Base-by-base conservation (phyloP, 2,113 vertebrate genomes). In the Tursiops truncatus region DNA sequence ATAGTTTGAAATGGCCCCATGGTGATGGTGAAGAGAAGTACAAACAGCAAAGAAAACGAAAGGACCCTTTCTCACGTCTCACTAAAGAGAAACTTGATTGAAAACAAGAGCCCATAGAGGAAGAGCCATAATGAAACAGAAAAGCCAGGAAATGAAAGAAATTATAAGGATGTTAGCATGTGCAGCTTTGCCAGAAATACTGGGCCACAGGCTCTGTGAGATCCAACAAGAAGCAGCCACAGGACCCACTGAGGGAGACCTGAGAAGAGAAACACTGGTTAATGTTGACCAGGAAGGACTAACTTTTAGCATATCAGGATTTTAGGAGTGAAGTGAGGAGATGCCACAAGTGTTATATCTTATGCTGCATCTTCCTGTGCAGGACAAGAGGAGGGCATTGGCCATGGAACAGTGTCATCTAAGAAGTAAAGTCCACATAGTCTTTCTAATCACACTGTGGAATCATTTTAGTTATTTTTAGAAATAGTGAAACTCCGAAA, bases 1-100 rank as follows among this genome's bases (percentile, higher is more conserved):
- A 98, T 99, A 96, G 98, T 98, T 97, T 98, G 97, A 96, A 98
- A 97, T 1, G 1, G 97, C 96, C 98, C 98, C 6, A 1, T 98
- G 97, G 97, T 98, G 97, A 98, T 97, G 93, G 96, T 71, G 93
- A 96, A 96, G 94, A 98, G 94, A 98, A 96, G 77, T 92, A 96
- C 94, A 97, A 91, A 81, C 85, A 73, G 96, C 17, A 0, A 86
- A 68, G 94, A 95, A 97, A 96, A 97, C 60, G 33, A 95, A 97
- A 97, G 97, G 96, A 98, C 95, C 97, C 89, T 97, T 97, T 98
- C 98, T 98, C 94, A 97, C 86, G 70, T 97, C 98, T 98, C 97
- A 79, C 87, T 90, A 50, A 97, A 98, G 97, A 98, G 97, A 98
- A 98, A 96, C 94, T 98, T 97, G 86, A 97, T 98, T 98, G 97